Conservation (phyloP, 2,888 invertebrate genomes). For the Nematopogon swammerdamellus region DNA sequence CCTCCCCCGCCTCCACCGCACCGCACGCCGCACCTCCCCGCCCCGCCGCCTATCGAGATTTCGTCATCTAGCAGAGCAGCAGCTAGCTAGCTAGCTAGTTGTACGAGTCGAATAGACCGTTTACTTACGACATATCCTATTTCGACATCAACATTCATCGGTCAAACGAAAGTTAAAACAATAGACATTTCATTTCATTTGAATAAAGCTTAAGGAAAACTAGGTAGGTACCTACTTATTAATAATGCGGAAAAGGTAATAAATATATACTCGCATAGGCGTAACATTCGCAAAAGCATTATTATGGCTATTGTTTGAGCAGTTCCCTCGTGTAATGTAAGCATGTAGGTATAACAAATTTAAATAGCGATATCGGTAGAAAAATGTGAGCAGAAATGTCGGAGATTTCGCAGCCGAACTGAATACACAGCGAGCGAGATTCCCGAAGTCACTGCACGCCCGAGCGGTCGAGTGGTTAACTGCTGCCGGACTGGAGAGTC, state of each 20-base stretch:
- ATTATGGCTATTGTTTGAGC: no score
- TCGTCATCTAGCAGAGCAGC: conserved; percentile 23
- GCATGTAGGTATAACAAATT: no score
- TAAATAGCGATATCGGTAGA: neutral
- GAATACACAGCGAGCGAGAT: conserved; percentile 45
- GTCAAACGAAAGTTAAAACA: no score
- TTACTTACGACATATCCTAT: conserved; percentile 23
- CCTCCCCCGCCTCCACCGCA: conserved; percentile 20
- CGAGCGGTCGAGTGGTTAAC: conserved; percentile 11
- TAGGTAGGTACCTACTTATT: no score
- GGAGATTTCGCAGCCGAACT: conserved; percentile 48
- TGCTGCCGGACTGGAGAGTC: no score
- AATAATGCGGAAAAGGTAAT: no score
- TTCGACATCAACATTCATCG: neutral
- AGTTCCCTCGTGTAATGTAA: no score
- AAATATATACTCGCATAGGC: no score
- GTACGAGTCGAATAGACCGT: conserved; percentile 29
- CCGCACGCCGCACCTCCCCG: conserved; percentile 25
- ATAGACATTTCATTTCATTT: no score
- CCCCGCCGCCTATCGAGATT: conserved; percentile 30
- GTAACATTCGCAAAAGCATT: no score
- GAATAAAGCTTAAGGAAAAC: neutral
- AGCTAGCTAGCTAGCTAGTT: no score
- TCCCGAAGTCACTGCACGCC: conserved; percentile 51
- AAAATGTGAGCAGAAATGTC: conserved; percentile 46